A percentile compares a stretch with the other conserved stretches of the same genome.
Conservation (phyloP, 2,113 vertebrate genomes). For the Channa maculata region DNA sequence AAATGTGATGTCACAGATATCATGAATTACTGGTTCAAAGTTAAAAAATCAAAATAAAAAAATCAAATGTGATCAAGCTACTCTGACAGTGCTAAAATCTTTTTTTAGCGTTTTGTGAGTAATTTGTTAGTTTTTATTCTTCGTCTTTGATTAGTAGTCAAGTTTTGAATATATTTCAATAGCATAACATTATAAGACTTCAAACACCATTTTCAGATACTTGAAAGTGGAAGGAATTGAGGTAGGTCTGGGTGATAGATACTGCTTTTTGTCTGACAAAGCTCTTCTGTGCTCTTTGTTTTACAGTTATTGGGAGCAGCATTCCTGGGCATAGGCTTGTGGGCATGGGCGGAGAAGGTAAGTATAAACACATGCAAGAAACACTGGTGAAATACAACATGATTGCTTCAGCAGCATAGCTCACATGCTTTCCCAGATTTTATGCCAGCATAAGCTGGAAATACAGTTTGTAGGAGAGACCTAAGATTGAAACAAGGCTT, state of each 20-base stretch:
- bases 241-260: background rate
- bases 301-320: conserved; percentile 91
- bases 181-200: background rate
- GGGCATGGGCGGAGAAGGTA: conserved; percentile 97
- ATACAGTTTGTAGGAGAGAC: conserved; percentile 1
- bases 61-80: background rate
- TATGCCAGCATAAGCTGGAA: conserved; percentile 29
- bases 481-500: conserved; percentile 24
- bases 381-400: background rate
- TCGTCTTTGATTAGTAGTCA: background rate
- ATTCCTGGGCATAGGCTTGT: conserved; percentile 91
- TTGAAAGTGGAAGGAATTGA: background rate
- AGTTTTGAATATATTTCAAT: background rate
- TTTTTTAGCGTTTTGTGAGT: background rate
- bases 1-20: conserved; percentile 12
- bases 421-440: conserved; percentile 58
- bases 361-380: conserved; percentile 65
- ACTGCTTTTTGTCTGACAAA: conserved; percentile 16
- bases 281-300: conserved; percentile 67
- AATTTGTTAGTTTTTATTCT: background rate
- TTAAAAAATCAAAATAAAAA: background rate
- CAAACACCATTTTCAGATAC: background rate
- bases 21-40: conserved; percentile 1
- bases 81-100: background rate
- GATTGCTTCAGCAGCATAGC: conserved; percentile 53